These are phyloP conservation scores for Alectoris magna DNA, from an alignment of 2,797 vertebrate genomes.

Conservation along the genomic window DNA sequence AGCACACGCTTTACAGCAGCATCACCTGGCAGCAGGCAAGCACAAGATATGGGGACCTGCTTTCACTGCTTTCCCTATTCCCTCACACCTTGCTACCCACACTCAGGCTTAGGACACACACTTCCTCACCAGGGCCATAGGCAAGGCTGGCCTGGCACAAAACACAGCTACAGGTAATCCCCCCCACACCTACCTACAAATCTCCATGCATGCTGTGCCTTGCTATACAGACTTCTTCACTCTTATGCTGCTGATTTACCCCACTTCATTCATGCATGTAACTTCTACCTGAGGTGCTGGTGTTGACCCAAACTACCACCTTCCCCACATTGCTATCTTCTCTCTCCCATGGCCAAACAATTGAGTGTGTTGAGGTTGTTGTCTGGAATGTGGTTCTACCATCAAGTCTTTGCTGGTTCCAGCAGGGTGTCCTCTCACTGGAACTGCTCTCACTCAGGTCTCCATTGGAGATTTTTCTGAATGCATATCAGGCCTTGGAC, in stretches of 20 bases:
- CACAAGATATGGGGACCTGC: background rate
- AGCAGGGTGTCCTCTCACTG: background rate
- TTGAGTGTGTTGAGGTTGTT: background rate
- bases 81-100: background rate
- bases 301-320: background rate
- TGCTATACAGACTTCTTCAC: background rate
- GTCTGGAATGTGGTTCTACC: slow-evolving; percentile 22
- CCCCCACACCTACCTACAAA: background rate
- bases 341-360: accelerated
- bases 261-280: background rate
- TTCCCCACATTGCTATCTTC: background rate
- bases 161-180: background rate
- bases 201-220: background rate
- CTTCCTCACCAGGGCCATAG: background rate
- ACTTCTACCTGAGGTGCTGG: background rate
- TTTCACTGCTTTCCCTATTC: background rate
- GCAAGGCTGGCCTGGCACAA: background rate
- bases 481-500: background rate
- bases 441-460: background rate
- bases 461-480: background rate
- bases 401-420: background rate
- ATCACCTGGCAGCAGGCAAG: background rate
- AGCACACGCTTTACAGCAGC: background rate
- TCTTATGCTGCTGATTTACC: background rate
- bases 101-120: background rate